Evolutionary conservation across 2,888 invertebrate species (phyloP).

Genomic region (Erebia palarica): DNA sequence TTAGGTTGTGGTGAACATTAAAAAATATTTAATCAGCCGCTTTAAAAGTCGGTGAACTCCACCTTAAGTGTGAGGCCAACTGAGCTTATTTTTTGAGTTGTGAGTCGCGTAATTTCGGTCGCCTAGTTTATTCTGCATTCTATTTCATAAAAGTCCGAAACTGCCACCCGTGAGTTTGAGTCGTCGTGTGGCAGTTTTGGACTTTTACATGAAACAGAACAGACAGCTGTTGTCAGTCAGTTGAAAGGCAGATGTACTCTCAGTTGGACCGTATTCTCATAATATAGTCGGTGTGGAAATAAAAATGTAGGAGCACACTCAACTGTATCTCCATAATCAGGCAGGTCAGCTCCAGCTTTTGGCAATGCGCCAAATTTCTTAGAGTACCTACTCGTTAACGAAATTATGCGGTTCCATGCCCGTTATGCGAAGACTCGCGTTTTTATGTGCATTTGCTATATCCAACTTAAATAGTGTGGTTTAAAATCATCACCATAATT

Average conservation of each 20-base stretch:
- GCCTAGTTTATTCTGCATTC: background rate
- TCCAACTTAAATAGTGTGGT: background rate
- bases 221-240: background rate
- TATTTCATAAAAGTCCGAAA: background rate
- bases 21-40: no score
- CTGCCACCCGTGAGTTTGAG: no score
- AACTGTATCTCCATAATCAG: slow-evolving; percentile 7
- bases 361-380: slow-evolving; percentile 40
- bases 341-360: slow-evolving; percentile 28
- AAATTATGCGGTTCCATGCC: slow-evolving; percentile 48
- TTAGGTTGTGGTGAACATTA: no score
- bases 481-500: no score
- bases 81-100: no score
- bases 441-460: slow-evolving; percentile 26
- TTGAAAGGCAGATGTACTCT: background rate
- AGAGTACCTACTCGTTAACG: slow-evolving; percentile 21
- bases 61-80: no score
- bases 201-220: no score
- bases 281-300: background rate
- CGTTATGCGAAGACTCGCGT: slow-evolving; percentile 39
- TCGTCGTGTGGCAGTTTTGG: no score
- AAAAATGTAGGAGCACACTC: slow-evolving; percentile 1
- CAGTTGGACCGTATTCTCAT: background rate
- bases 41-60: no score
- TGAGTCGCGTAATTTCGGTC: no score